phyloP scores from a whole-genome alignment of 37 sponge, comb jelly and placozoan species.

The Bolinopsis microptera region DNA sequence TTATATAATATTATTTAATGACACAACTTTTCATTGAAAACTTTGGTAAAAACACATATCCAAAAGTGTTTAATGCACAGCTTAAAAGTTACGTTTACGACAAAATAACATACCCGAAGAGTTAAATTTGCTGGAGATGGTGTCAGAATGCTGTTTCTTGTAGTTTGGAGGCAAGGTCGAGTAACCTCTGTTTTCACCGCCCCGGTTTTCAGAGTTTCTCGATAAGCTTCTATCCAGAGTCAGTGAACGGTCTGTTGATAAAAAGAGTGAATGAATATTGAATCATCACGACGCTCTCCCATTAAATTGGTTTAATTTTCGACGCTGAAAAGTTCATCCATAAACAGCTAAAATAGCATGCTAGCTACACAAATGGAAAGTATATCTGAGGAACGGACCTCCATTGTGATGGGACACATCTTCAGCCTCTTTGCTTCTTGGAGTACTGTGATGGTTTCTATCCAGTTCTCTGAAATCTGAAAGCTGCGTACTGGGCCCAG shows the following conservation, averaged over 20 bases:
- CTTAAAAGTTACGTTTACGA: background rate
- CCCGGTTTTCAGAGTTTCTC: background rate
- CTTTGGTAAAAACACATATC: too few relatives aligned
- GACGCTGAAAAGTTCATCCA: too few relatives aligned
- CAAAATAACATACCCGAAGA: background rate
- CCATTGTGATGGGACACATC: background rate
- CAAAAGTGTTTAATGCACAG: background rate
- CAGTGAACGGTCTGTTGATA: constrained; percentile 6
- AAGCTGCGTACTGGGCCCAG: background rate
- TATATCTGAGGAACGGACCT: too few relatives aligned
- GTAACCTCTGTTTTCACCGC: background rate
- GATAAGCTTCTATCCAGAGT: background rate
- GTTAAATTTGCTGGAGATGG: constrained; percentile 18
- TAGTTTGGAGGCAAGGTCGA: constrained; percentile 5
- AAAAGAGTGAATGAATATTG: too few relatives aligned
- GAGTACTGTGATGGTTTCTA: background rate
- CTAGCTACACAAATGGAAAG: too few relatives aligned
- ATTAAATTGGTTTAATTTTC: too few relatives aligned
- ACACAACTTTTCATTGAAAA: too few relatives aligned
- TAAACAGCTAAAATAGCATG: too few relatives aligned
- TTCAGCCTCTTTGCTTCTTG: constrained; percentile 6
- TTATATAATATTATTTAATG: too few relatives aligned
- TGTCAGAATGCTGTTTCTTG: background rate
- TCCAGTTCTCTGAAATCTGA: background rate
- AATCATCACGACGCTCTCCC: too few relatives aligned